These are phyloP conservation scores for Coturnix japonica DNA, from an alignment of 2,113 vertebrate genomes.

Conservation along the genomic window DNA sequence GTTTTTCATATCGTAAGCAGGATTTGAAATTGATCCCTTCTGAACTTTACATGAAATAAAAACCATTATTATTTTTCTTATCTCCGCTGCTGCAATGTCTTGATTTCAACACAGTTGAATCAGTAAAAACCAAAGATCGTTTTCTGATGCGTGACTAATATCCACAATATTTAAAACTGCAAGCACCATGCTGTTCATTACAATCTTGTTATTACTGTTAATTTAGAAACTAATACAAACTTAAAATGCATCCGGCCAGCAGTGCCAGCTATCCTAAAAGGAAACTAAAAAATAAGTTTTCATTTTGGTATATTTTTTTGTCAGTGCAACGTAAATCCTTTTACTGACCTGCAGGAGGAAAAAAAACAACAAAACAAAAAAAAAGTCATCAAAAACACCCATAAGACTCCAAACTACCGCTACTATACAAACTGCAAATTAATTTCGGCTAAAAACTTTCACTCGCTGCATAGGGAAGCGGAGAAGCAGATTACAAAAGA, in stretches of 20 bases:
- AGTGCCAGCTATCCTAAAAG: conserved; percentile 96
- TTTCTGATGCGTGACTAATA: conserved; percentile 95
- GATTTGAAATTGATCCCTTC: conserved; percentile 99
- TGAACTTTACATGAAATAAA: conserved; percentile 96
- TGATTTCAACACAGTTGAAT: conserved; percentile 99
- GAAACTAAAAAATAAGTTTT: conserved; percentile 92
- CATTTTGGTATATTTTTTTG: conserved; percentile 90
- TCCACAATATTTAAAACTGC: conserved; percentile 97
- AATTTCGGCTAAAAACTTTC: conserved; percentile 69
- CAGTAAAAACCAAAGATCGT: conserved; percentile 93
- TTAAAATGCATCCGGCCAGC: conserved; percentile 99
- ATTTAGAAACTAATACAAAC: conserved; percentile 98
- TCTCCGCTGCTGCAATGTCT: conserved; percentile 91
- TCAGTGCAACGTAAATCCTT: conserved; percentile 93
- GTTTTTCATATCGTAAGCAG: conserved; percentile 96
- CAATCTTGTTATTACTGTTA: conserved; percentile 96
- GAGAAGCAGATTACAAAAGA: conserved; percentile 75
- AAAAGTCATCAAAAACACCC: conserved; percentile 82
- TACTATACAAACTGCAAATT: conserved; percentile 76
- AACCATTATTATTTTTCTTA: conserved; percentile 90
- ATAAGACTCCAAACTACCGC: conserved; percentile 76
- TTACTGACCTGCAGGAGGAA: conserved; percentile 97
- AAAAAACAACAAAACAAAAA: conserved; percentile 83
- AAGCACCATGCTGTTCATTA: conserved; percentile 99
- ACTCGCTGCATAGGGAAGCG: conserved; percentile 70